Evolutionary conservation across 1,140 invertebrate species (phyloP), one percentile per base, ranked within the genome.

Genomic region (Sycobia sp.): DNA sequence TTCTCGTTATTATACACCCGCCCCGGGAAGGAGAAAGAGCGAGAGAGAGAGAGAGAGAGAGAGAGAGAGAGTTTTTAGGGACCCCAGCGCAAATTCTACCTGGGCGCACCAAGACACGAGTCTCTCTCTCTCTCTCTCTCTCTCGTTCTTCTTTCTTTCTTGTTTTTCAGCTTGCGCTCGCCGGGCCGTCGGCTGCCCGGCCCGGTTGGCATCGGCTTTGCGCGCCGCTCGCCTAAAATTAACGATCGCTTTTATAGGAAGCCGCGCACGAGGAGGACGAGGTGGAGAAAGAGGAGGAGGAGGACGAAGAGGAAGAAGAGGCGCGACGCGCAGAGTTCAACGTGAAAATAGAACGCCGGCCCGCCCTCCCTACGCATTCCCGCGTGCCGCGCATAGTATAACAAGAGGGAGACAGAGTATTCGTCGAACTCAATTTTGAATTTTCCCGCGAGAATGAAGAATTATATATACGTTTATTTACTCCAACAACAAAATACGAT

Each of bases 291-390:
- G 23, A n/a, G 20, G n/a, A 16, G 16, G 4, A 14, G 14, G 22
- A 23, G 23, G 27, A 27, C 46, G 5, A 16, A n/a, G n/a, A n/a
- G n/a, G n/a, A n/a, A n/a, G n/a, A n/a, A n/a, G n/a, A n/a, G n/a
- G n/a, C n/a, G 1, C 49, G 29, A 29, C 75, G 68, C 71, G 55
- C 47, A 68, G 70, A 74, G 75, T 77, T 75, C 72, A 72, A 62
- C 46, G 70, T 76, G 72, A 72, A 79, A 80, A 79, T 80, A 81
- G 77, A 79, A 76, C 73, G 70, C 72, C 73, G 73, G 72, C 68
- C n/a, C n/a, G n/a, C n/a, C n/a, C n/a, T n/a, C n/a, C n/a, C n/a
- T n/a, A n/a, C n/a, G n/a, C n/a, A n/a, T n/a, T n/a, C n/a, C 70
- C 58, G 70, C 71, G 50, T 72, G 69, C 73, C 62, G 63, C 38